Percentiles rank a stretch among this genome's conserved stretches.
Evolutionary conservation across 2,797 vertebrate genomes (phyloP).

Genomic region (Leuciscus waleckii): DNA sequence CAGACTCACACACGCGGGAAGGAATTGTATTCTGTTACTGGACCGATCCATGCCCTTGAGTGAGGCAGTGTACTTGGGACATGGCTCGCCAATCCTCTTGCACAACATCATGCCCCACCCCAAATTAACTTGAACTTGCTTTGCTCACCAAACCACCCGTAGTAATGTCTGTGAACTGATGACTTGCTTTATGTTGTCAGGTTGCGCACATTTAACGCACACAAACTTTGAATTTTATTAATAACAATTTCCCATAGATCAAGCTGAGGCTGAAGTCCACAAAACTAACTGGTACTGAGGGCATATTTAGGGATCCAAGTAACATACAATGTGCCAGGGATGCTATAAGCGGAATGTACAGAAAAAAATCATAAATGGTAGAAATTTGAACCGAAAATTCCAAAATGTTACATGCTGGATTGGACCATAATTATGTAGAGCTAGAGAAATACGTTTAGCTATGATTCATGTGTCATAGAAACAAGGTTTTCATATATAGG

Average conservation of each 20-base stretch:
- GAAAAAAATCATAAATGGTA: not conserved
- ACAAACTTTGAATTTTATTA: not conserved
- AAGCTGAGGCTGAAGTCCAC: constrained; percentile 3
- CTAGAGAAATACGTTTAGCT: not conserved
- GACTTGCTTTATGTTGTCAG: not conserved
- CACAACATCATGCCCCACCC: not conserved
- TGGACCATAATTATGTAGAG: not conserved
- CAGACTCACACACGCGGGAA: constrained; percentile 21
- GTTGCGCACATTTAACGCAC: no score
- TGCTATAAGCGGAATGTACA: not conserved
- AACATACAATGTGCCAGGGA: not conserved
- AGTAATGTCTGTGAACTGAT: not conserved
- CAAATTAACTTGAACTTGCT: not conserved
- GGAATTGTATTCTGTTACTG: constrained; percentile 25
- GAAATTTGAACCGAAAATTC: not conserved
- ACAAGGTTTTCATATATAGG: not conserved
- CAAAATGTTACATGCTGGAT: not conserved
- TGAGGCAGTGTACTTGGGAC: constrained; percentile 7
- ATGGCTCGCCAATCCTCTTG: constrained; percentile 36
- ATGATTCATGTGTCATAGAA: not conserved
- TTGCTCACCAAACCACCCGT: not conserved
- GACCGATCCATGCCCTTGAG: constrained; percentile 22
- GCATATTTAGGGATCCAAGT: not conserved
- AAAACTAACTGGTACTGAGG: constrained; percentile 17
- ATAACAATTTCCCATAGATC: constrained; percentile 13